These are phyloP conservation scores for Caenorhabditis sp. DNA, from an alignment of 2,888 invertebrate genomes.

Conservation along the genomic window DNA sequence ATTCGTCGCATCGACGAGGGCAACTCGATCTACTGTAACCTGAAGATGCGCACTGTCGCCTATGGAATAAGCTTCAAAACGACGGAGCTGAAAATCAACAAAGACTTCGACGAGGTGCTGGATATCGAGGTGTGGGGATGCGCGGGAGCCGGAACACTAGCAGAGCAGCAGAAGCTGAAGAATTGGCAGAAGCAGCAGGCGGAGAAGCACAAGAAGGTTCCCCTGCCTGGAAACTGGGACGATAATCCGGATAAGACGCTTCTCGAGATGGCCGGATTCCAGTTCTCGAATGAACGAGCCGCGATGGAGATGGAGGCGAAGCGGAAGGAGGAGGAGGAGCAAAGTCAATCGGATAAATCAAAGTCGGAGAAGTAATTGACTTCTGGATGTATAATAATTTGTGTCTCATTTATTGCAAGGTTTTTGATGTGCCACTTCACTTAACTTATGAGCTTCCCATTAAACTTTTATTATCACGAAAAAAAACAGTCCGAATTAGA, in stretches of 20 bases:
- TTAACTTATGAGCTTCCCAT: too few species aligned
- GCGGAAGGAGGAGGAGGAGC: conserved; percentile 11
- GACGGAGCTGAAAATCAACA: conserved; percentile 66
- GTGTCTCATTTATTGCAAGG: conserved; percentile 13
- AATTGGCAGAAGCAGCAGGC: conserved; percentile 92
- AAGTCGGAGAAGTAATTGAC: conserved; percentile 8
- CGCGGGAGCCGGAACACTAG: conserved; percentile 84
- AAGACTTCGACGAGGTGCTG: conserved; percentile 66
- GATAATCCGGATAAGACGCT: conserved; percentile 96
- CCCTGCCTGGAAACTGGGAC: conserved; percentile 93
- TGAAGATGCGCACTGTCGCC: conserved; percentile 70
- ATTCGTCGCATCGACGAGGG: conserved; percentile 56
- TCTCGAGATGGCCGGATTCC: conserved; percentile 90
- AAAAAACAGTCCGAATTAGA: too few species aligned
- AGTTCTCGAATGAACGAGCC: conserved; percentile 75
- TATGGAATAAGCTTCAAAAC: conserved; percentile 69
- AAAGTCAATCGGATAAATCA: conserved; percentile 14
- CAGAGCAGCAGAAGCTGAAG: conserved; percentile 92
- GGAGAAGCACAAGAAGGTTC: conserved; percentile 85
- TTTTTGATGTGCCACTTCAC: neutral
- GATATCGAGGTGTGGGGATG: conserved; percentile 81
- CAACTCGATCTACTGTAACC: conserved; percentile 71
- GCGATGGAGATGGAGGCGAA: conserved; percentile 69
- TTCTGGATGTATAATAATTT: conserved; percentile 6
- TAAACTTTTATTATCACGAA: too few species aligned